Evolutionary conservation across 2,888 invertebrate genomes (phyloP).

Genomic region (Thecophora atra): DNA sequence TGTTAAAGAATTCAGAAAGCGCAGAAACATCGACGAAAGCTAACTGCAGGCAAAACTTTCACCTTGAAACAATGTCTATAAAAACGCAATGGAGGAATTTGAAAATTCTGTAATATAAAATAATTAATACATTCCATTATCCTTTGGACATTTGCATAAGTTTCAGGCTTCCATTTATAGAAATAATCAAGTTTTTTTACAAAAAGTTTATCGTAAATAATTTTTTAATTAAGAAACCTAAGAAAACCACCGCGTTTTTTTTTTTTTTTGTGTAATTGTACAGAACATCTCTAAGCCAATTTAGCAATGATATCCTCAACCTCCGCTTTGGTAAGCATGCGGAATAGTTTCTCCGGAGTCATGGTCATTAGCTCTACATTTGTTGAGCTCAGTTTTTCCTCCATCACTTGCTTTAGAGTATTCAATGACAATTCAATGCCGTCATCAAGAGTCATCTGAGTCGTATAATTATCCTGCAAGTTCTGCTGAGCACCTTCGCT

Average conservation of each 20-base stretch:
- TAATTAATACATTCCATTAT: too few relatives aligned
- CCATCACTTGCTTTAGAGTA: constrained; percentile 99
- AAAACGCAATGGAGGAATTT: too few relatives aligned
- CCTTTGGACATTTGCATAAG: too few relatives aligned
- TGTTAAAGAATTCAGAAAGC: too few relatives aligned
- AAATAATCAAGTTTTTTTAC: constrained; percentile 12
- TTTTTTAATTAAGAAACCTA: neutral
- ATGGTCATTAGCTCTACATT: constrained; percentile 98
- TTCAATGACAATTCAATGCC: constrained; percentile 90
- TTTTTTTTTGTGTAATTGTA: too few relatives aligned
- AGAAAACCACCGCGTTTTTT: too few relatives aligned
- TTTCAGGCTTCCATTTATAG: too few relatives aligned
- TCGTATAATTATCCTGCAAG: constrained; percentile 76
- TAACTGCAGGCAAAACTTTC: too few relatives aligned
- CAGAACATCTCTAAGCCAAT: constrained; percentile 68
- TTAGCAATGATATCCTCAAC: constrained; percentile 88
- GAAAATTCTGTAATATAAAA: too few relatives aligned
- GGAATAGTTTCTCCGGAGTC: constrained; percentile 83
- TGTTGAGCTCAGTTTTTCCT: constrained; percentile 95
- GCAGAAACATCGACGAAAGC: too few relatives aligned
- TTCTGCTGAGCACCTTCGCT: constrained; percentile 99
- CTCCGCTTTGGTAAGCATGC: constrained; percentile 90
- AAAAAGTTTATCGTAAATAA: constrained; percentile 19
- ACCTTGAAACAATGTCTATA: too few relatives aligned
- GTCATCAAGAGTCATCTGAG: constrained; percentile 93